Evolutionary conservation across 2,797 vertebrate genomes (phyloP).

Genomic region (Diceros bicornis): DNA sequence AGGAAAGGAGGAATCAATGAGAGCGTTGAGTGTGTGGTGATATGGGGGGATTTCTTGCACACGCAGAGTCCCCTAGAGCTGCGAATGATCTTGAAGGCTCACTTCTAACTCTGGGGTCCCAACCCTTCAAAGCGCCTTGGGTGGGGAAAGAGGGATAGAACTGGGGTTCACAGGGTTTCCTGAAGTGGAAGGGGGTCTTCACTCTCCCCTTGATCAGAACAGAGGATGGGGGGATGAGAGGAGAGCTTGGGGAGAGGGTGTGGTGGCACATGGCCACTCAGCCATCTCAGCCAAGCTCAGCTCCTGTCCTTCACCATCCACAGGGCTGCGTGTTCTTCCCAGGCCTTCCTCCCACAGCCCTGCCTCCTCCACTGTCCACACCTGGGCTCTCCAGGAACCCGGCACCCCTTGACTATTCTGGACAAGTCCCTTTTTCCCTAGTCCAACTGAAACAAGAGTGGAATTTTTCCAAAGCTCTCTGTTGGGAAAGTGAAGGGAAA

Average conservation of each 20-base stretch:
- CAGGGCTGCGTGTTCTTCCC: background rate
- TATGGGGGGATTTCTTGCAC: too few relatives aligned
- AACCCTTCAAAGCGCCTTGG: background rate
- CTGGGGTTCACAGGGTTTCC: background rate
- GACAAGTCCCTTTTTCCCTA: slow-evolving; percentile 51
- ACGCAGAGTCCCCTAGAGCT: background rate
- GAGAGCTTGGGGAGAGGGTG: background rate
- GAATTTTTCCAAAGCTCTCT: slow-evolving; percentile 82
- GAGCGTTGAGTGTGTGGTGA: too few relatives aligned
- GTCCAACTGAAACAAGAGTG: slow-evolving; percentile 82
- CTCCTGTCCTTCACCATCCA: background rate
- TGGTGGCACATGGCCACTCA: background rate
- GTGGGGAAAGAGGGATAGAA: background rate
- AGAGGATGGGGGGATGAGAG: background rate
- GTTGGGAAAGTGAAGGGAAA: slow-evolving; percentile 77
- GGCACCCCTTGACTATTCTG: slow-evolving; percentile 46
- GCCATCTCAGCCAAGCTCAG: too few relatives aligned
- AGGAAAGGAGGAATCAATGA: background rate
- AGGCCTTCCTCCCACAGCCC: background rate
- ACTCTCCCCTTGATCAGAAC: background rate
- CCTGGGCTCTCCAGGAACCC: slow-evolving; percentile 68
- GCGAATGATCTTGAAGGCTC: background rate
- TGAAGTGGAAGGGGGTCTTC: background rate
- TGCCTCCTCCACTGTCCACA: background rate
- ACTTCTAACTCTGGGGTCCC: background rate